phyloP scores from a whole-genome alignment of 1,140 invertebrate species.

The Trachymyrmex septentrionalis region DNA sequence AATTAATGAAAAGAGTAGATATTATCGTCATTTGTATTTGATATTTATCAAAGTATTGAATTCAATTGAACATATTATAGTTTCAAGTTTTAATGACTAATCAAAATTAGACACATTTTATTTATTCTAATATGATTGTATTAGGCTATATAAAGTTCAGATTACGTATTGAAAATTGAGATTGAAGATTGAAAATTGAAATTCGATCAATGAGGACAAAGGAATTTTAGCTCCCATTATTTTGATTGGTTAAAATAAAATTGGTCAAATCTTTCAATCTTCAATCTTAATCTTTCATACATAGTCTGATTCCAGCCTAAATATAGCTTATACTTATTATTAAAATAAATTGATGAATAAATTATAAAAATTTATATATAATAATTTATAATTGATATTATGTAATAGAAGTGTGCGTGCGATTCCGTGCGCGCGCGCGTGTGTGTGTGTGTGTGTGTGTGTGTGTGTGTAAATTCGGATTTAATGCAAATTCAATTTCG shows the following conservation, averaged over 20 bases:
- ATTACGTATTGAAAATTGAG: no score
- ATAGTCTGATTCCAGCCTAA: no score
- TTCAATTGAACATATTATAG: background rate
- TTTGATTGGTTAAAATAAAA: no score
- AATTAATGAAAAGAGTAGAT: background rate
- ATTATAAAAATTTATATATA: background rate
- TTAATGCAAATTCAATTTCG: background rate
- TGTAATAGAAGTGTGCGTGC: no score
- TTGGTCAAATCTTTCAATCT: no score
- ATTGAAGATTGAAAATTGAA: no score
- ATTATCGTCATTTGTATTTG: background rate
- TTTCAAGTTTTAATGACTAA: background rate
- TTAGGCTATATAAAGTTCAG: background rate
- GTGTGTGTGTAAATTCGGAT: background rate
- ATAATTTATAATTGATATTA: no score
- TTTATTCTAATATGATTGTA: background rate
- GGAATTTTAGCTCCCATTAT: no score
- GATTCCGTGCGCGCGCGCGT: no score
- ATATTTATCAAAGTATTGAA: conserved; percentile 1
- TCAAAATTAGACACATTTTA: background rate
- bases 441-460: no score
- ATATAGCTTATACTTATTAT: background rate
- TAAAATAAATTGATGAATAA: background rate
- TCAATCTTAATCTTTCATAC: no score
- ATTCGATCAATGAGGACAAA: no score